Conservation (phyloP, 2,888 invertebrate species). For the Abrostola tripartita region DNA sequence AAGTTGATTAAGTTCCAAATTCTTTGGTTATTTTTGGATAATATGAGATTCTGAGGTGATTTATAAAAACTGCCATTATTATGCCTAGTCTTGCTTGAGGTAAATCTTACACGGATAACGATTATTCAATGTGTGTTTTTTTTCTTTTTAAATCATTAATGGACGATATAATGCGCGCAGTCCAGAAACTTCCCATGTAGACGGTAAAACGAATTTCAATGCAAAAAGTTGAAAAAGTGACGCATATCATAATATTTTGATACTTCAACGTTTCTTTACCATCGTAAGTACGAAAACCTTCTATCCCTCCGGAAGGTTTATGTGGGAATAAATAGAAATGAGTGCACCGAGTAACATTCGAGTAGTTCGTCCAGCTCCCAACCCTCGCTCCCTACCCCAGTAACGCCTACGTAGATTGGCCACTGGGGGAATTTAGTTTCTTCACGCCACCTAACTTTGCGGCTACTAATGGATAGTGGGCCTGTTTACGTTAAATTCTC, state of each 20-base stretch:
- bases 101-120: no score
- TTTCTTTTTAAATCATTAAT: no score
- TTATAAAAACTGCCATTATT: no score
- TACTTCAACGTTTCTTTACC: background rate
- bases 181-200: background rate
- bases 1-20: no score
- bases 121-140: no score
- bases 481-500: slow-evolving; percentile 42
- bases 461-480: slow-evolving; percentile 49
- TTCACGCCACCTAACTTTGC: slow-evolving; percentile 52
- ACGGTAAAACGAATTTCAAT: no score
- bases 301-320: background rate
- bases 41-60: no score
- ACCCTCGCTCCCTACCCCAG: slow-evolving; percentile 22
- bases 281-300: background rate
- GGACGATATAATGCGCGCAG: background rate
- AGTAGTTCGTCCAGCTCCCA: background rate
- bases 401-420: slow-evolving; percentile 54
- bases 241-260: background rate
- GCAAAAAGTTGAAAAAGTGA: no score
- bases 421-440: slow-evolving; percentile 57
- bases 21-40: no score
- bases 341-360: background rate
- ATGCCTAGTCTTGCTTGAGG: no score
- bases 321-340: slow-evolving; percentile 1